These are phyloP conservation scores for Athetis lepigone DNA, from an alignment of 2,888 invertebrate species.

Conservation along the genomic window DNA sequence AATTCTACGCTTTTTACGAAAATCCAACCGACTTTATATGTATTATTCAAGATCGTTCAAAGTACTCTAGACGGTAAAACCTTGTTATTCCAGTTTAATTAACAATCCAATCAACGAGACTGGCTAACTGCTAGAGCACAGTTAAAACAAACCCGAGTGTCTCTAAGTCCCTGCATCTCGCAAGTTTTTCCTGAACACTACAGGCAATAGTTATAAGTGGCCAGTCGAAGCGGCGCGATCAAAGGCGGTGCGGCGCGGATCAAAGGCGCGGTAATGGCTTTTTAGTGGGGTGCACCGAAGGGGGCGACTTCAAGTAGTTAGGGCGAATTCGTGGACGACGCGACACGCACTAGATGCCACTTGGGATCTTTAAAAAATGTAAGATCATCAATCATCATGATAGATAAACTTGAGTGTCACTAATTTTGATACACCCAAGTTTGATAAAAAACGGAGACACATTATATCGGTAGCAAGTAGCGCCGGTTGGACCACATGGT, in stretches of 20 bases:
- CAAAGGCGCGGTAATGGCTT: slow-evolving; percentile 87
- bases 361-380: background rate
- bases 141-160: slow-evolving; percentile 36
- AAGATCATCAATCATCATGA: background rate
- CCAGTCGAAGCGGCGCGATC: slow-evolving; percentile 84
- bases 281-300: slow-evolving; percentile 76
- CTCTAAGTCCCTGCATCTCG: slow-evolving; percentile 31
- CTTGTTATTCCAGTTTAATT: background rate
- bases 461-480: background rate
- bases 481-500: background rate
- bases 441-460: background rate
- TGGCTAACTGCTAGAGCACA: slow-evolving; percentile 21
- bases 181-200: slow-evolving; percentile 60
- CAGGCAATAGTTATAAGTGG: slow-evolving; percentile 82
- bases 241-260: slow-evolving; percentile 82
- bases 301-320: slow-evolving; percentile 76
- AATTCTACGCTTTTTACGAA: too few species aligned
- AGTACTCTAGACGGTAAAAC: background rate
- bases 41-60: too few species aligned
- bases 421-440: slow-evolving; percentile 15
- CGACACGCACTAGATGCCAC: slow-evolving; percentile 50
- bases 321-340: slow-evolving; percentile 66
- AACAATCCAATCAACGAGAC: slow-evolving; percentile 23
- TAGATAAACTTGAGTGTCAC: slow-evolving; percentile 19
- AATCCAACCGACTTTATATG: too few species aligned